Conservation (phyloP, 2,888 invertebrate species). For the Dasysyrphus tricinctus region DNA sequence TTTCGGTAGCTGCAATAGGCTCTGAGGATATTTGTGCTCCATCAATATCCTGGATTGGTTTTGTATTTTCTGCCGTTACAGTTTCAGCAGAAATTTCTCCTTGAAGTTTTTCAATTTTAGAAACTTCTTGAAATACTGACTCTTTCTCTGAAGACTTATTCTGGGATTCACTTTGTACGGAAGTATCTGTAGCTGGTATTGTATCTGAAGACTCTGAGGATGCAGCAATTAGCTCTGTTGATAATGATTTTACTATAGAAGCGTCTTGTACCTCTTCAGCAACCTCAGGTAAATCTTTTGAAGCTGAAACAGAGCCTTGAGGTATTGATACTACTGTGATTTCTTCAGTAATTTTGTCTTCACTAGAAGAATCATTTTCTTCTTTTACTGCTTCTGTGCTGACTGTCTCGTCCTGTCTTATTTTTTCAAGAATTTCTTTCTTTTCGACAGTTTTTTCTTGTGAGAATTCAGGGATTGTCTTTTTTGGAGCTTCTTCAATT, state of each 20-base stretch:
- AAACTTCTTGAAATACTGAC: neutral
- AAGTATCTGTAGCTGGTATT: neutral
- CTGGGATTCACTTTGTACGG: neutral
- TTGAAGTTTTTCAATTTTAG: neutral
- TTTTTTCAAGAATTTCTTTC: neutral
- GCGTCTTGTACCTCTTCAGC: neutral
- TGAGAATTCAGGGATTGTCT: neutral
- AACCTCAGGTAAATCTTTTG: neutral
- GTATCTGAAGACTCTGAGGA: neutral
- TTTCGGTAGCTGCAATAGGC: neutral
- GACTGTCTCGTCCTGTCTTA: neutral
- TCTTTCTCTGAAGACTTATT: neutral
- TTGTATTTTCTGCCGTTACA: neutral
- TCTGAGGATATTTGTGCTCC: constrained; percentile 9
- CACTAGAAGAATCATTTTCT: neutral
- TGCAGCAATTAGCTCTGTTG: neutral
- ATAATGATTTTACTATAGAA: neutral
- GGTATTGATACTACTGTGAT: neutral
- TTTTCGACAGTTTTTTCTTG: neutral
- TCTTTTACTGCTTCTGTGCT: neutral
- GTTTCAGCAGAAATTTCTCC: neutral
- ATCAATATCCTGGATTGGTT: neutral
- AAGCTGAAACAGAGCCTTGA: no score
- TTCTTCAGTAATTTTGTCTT: no score
- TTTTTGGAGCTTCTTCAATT: neutral